Evolutionary conservation across 1,140 invertebrate genomes (phyloP), one percentile per base, ranked within the genome.

Genomic region (Medauroidea extradentata): DNA sequence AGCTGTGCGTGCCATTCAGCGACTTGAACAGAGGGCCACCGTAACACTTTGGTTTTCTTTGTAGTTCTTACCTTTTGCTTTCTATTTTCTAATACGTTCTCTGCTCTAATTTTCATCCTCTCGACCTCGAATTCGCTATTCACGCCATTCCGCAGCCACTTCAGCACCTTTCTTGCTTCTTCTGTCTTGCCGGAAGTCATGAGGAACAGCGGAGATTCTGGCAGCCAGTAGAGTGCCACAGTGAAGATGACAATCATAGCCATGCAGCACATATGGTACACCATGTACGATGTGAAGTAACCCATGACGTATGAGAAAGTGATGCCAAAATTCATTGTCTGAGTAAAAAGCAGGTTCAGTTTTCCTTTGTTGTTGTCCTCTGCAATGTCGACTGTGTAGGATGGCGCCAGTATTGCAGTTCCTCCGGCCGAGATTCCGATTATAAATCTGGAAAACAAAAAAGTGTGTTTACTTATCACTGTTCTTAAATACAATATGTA

Each of bases 291-390:
- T 2, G 19, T 42, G 11, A 43, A 42, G 19, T 42, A 23, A 8
- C 57, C 79, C 8, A 75, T 44, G 23, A 64, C 62, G 63, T 78
- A 79, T 2, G 25, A n/a, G 41, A 57, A 77, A 3, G 88, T 71
- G 18, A 88, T 80, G 16, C 87, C 87, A 25, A 83, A 72, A 3
- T 81, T 80, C 16, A 88, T 80, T 50, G 83, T 81, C 2, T 88
- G 76, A 63, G 89, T 86, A 53, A 85, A 85, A 62, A 85, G 83
- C 23, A 83, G 81, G 0, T 82, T 81, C 9, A 86, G 71, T 11
- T 78, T 71, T 1, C 85, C 85, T 9, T 85, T 70, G 13, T 84
- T 76, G 18, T 73, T 68, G 51, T 78, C 65, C 67, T 81, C 71
- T 69, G 82, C 68, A 49, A 83, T 65, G 75, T 81, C 77, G 63